phyloP scores from a whole-genome alignment of 2,888 invertebrate species.

The Fabriciana adippe region DNA sequence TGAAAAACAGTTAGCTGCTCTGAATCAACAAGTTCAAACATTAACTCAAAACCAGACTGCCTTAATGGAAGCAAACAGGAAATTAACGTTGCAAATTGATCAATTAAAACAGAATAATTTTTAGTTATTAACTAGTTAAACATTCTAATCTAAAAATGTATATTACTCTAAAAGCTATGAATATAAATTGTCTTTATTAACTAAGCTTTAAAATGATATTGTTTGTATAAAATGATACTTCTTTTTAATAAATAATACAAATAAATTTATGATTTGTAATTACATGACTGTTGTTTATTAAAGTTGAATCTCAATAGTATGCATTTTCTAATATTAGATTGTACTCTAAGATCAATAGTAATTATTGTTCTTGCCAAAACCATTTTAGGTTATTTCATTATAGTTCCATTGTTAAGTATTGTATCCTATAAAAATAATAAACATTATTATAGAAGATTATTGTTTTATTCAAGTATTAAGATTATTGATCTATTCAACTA shows the following conservation, averaged over 20 bases:
- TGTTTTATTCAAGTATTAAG: too few species aligned
- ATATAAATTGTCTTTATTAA: conserved; percentile 9
- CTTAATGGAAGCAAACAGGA: conserved; percentile 76
- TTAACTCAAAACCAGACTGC: conserved; percentile 66
- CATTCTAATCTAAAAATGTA: too few species aligned
- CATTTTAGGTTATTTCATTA: too few species aligned
- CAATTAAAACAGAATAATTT: conserved; percentile 62
- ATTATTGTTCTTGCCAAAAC: too few species aligned
- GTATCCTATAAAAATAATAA: too few species aligned
- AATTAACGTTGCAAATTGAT: conserved; percentile 73
- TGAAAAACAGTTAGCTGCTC: conserved; percentile 64
- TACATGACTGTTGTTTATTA: too few species aligned
- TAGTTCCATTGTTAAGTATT: too few species aligned
- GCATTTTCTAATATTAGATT: too few species aligned
- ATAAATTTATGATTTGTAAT: not conserved
- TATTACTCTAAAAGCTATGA: conserved; percentile 1
- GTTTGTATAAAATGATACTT: not conserved
- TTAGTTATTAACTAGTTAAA: conserved; percentile 26
- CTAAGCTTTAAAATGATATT: conserved; percentile 28
- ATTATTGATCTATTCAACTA: too few species aligned
- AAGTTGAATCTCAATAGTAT: too few species aligned
- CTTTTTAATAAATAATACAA: not conserved
- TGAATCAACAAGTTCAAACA: conserved; percentile 63
- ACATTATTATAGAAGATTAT: too few species aligned
- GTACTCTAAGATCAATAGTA: too few species aligned